Base-by-base conservation (phyloP, 2,113 vertebrate genomes). In the Dromas ardeola region DNA sequence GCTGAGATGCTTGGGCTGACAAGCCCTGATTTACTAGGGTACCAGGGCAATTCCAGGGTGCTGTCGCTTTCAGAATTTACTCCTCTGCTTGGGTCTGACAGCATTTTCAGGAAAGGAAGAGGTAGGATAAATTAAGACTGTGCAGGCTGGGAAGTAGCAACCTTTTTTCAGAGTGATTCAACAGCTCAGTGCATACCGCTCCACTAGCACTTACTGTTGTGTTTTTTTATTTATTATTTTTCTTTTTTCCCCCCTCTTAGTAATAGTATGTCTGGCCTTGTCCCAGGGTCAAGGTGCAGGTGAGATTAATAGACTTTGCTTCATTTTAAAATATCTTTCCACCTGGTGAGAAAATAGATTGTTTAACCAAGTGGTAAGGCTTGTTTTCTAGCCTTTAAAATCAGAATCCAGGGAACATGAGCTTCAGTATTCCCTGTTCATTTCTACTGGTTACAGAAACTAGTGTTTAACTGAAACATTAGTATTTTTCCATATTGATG, bases 1-100 rank as follows among this genome's bases (percentile, higher is more conserved):
- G 81, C 65, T 38, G 72, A 91, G 83, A 88, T 67, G 72, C 65
- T 11, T 40, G 30, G 66, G 47, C 69, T 78, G 59, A 72, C 72
- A 94, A 93, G 58, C 16, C 40, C 71, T 66, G 78, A 94, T 96
- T 96, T 96, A 94, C 78, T 71, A n/a, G 9, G 43, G 93, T 72
- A 93, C 36, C 66, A 73, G 62, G 74, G 81, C 62, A 93, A 82
- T 96, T 93, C 74, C 93, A 96, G 86, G 36, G 29, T 58, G 34
- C 40, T 96, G 45, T 34, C 30, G 6, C 59, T 63, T 81, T 30
- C 62, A 84, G 86, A 81, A 96, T 86, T 92, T 95, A 92, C 69
- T 95, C 65, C 2, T 56, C 55, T 80, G 81, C 71, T 86, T 42
- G 32, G 14, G 42, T 94, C 81, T 70, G 12, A 69, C 27, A 89